These are phyloP conservation scores for Pangasius krempfi DNA, from an alignment of 2,797 vertebrate species.

Conservation along the genomic window DNA sequence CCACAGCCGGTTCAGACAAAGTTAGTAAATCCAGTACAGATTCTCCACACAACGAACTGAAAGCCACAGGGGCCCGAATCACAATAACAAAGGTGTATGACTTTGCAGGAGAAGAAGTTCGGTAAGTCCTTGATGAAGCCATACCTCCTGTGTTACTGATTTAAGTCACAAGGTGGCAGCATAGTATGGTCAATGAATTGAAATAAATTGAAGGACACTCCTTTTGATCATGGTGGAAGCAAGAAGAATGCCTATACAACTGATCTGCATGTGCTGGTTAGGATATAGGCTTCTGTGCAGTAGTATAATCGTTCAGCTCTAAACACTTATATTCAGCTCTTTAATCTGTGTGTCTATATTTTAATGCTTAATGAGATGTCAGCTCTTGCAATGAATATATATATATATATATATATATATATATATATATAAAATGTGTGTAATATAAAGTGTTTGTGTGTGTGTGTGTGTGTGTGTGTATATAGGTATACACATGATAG, in stretches of 20 bases:
- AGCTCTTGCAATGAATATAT: neutral
- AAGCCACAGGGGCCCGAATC: constrained; percentile 77
- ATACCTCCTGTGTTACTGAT: neutral
- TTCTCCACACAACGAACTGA: constrained; percentile 64
- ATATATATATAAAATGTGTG: no score
- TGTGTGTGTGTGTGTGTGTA: no score
- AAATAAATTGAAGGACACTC: neutral
- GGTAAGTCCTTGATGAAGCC: constrained; percentile 72
- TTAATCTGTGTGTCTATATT: neutral
- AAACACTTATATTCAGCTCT: neutral
- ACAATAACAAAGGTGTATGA: constrained; percentile 95
- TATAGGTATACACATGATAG: no score
- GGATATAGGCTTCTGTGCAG: neutral
- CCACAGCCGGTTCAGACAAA: constrained; percentile 56
- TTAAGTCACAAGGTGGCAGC: constrained; percentile 55
- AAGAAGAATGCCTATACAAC: neutral
- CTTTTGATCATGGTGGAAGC: neutral
- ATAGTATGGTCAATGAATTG: neutral
- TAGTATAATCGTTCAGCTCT: neutral
- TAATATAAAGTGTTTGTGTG: no score
- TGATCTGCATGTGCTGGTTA: neutral
- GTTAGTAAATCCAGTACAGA: constrained; percentile 58
- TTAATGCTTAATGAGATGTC: neutral
- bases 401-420: no score
- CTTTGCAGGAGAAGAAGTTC: constrained; percentile 94